Conservation (phyloP, 2,797 vertebrate species). For the Sebastes itinus region DNA sequence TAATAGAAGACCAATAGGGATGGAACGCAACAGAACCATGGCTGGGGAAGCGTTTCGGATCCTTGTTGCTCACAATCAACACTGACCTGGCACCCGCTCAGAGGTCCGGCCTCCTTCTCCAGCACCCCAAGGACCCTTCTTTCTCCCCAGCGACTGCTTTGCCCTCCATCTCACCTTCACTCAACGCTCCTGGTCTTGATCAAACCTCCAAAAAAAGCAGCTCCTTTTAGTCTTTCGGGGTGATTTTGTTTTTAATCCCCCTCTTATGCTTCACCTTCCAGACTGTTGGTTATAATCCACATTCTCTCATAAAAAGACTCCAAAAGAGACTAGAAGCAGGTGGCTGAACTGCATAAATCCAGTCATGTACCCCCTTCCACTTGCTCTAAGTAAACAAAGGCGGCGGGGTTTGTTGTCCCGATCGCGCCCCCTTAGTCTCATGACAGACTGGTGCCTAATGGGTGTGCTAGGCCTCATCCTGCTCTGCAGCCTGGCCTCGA, state of each 20-base stretch:
- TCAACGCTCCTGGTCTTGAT: slow-evolving; percentile 1
- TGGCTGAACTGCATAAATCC: slow-evolving; percentile 50
- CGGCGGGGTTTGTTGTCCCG: slow-evolving; percentile 42
- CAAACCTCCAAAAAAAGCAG: neutral
- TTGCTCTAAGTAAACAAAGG: slow-evolving; percentile 48
- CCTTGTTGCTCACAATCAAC: slow-evolving; percentile 38
- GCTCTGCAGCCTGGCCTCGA: slow-evolving; percentile 71
- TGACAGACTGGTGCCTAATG: slow-evolving; percentile 71
- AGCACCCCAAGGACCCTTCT: slow-evolving; percentile 15
- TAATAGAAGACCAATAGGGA: slow-evolving; percentile 66
- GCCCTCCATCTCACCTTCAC: slow-evolving; percentile 9
- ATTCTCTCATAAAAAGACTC: slow-evolving; percentile 8
- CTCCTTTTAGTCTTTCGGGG: neutral
- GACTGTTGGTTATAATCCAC: slow-evolving; percentile 22
- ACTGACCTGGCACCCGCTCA: slow-evolving; percentile 50
- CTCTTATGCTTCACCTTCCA: slow-evolving; percentile 13
- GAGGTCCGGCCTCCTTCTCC: slow-evolving; percentile 15
- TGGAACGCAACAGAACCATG: slow-evolving; percentile 85
- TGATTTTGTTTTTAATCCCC: slow-evolving; percentile 12
- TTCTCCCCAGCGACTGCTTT: slow-evolving; percentile 2
- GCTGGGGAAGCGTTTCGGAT: slow-evolving; percentile 59
- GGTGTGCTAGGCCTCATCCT: slow-evolving; percentile 75
- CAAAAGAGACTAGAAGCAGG: slow-evolving; percentile 27
- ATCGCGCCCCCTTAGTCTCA: slow-evolving; percentile 41
- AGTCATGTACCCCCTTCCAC: slow-evolving; percentile 64